Evolutionary conservation across 2,888 invertebrate genomes (phyloP), one percentile per base, ranked within the genome.

Genomic region (Lacanobia wlatinum): DNA sequence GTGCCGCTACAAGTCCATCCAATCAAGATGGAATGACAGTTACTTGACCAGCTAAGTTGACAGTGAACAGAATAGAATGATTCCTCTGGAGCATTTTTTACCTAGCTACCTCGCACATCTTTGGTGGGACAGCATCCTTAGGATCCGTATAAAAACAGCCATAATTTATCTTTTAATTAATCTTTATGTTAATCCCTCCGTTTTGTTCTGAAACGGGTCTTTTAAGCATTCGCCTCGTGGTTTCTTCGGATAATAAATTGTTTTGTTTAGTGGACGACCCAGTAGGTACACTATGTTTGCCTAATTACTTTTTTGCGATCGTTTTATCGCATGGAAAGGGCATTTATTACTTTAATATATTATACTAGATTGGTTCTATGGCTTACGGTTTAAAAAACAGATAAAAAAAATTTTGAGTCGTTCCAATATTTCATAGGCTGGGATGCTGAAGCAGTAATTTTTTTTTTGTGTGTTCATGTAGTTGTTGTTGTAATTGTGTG

Each of bases 151-250:
- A 76, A 69, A 66, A 77, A 73, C 50, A 16, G 38, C 10, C 69
- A 70, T 40, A 38, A 65, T 80, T 81, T 83, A 83, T 81, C 76
- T 83, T 78, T 83, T 83, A 81, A 83, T 83, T 81, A 76, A 83
- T 83, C 67, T 78, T 66, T 73, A 62, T 58, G 70, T 73, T 81
- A 81, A 81, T 81, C 65, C 43, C 14, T 18, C 52, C 21, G 70
- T 62, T 79, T 79, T 71, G 58, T 70, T 28, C 52, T 43, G 62
- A 66, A 70, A 70, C 40, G 48, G 56, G 61, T 53, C 56, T 55
- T 60, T 65, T 72, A 58, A 62, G 56, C 69, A 72, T 68, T 70
- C 58, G 34, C 52, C 10, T n/a, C 18, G 23, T 38, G 46, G 59
- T 66, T 69, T 23, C 48, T 69, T 10, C 1, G 43, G 38, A 67